phyloP scores from a whole-genome alignment of 1,140 invertebrate genomes.

The Nixonia krombeini region DNA sequence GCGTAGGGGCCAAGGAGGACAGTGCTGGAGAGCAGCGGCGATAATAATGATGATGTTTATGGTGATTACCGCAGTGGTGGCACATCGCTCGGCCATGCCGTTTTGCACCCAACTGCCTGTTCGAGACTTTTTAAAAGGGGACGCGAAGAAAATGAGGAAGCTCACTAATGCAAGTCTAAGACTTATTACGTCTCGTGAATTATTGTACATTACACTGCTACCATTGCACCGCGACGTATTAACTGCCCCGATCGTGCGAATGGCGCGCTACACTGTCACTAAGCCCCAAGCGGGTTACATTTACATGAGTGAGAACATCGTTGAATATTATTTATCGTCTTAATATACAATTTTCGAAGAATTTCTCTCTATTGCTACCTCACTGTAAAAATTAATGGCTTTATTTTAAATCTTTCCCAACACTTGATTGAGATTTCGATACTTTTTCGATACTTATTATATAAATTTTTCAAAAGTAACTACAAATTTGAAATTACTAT shows the following conservation, averaged over 20 bases:
- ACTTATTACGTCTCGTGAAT: conserved; percentile 51
- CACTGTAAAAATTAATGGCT: background rate
- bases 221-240: conserved; percentile 34
- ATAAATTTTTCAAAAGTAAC: too few relatives aligned
- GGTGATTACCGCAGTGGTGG: conserved; percentile 62
- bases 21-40: conserved; percentile 42
- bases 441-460: too few relatives aligned
- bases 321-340: conserved; percentile 34
- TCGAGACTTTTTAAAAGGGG: conserved; percentile 51
- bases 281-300: conserved; percentile 13
- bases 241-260: conserved; percentile 32
- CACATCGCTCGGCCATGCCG: conserved; percentile 52
- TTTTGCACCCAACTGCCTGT: conserved; percentile 43
- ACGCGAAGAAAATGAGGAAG: conserved; percentile 42
- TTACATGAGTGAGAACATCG: conserved; percentile 11
- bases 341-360: conserved; percentile 9
- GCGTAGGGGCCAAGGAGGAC: conserved; percentile 40
- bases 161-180: conserved; percentile 53
- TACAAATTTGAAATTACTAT: too few relatives aligned
- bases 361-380: background rate
- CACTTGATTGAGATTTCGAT: too few relatives aligned
- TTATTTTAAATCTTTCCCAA: too few relatives aligned
- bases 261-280: conserved; percentile 25
- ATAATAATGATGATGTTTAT: conserved; percentile 70
- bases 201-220: conserved; percentile 44